Conservation (phyloP, 2,113 vertebrate species). For the Capra hircus region DNA sequence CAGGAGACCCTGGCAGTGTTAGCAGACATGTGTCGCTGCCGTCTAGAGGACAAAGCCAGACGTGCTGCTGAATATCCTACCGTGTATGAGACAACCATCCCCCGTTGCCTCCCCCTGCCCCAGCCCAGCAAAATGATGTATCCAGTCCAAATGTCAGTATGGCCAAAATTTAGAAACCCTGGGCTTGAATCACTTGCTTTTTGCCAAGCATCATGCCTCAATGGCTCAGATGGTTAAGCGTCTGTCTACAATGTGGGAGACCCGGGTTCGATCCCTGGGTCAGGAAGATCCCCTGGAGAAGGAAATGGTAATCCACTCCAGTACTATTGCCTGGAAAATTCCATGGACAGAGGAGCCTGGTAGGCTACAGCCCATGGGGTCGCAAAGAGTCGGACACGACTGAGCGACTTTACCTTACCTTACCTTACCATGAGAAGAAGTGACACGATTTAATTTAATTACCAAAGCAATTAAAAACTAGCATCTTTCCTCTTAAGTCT, state of each 20-base stretch:
- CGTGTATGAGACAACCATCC: background rate
- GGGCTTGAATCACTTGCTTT: background rate
- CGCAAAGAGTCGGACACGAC: too few relatives aligned
- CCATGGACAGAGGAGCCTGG: too few relatives aligned
- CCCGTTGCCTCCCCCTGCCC: accelerated
- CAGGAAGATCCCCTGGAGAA: too few relatives aligned
- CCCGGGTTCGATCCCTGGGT: too few relatives aligned
- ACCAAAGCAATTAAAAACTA: background rate
- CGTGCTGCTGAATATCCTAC: background rate
- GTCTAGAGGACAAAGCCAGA: background rate
- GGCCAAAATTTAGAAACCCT: background rate
- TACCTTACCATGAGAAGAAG: background rate
- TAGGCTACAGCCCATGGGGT: too few relatives aligned
- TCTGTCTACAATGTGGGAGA: too few relatives aligned
- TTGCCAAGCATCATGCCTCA: background rate
- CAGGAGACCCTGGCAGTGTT: background rate
- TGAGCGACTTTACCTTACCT: too few relatives aligned
- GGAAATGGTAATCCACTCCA: too few relatives aligned
- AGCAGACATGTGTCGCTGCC: background rate
- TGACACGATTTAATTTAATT: background rate
- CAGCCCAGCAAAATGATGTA: background rate
- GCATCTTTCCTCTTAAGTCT: background rate
- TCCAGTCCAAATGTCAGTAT: background rate
- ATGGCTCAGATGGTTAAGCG: too few relatives aligned
- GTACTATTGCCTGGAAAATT: too few relatives aligned